Base-by-base conservation (phyloP, 2,113 vertebrate species). In the Xiphorhynchus elegans region DNA sequence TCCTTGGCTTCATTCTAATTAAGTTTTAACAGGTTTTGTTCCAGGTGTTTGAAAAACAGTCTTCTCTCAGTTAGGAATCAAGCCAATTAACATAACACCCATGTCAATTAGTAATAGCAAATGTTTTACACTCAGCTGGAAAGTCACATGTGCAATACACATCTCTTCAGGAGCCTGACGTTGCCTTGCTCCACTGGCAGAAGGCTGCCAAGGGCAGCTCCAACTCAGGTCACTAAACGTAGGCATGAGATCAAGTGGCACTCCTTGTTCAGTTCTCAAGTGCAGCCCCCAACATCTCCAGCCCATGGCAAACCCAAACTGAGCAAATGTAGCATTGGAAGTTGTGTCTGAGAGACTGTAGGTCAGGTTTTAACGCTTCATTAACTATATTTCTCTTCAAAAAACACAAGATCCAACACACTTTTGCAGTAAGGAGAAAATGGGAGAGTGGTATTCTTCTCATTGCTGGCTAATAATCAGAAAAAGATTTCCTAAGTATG, bases 1-100 rank as follows among this genome's bases (percentile, higher is more conserved):
- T 94, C 97, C 78, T 78, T 94, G 83, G 85, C 92, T 95, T 63
- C 95, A 94, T 97, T 87, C 97, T 98, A 98, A 98, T 98, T 98
- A 97, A 79, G 26, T 58, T 83, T 94, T 96, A 96, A 96, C 80
- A 95, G 70, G 46, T 84, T 95, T 96, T 88, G 89, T 95, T 88
- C 69, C 73, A 73, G 35, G 12, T 89, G 66, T 95, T 97, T 80
- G 72, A 80, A 94, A 88, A 89, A 63, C 9, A 28, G 37, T 55
- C 60, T 85, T 91, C 73, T 87, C 91, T 95, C 78, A 87, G 90
- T 70, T 96, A 81, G 77, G 83, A 80, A 89, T 84, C 58, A 68
- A 89, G 67, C 59, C 53, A 95, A 94, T 97, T 98, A 98, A 80
- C 64, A 33, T 95, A 97, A 82, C 35, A 85, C 60, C 68, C 31